Conservation (phyloP, 2,797 vertebrate genomes). For the Gouania willdenowi region DNA sequence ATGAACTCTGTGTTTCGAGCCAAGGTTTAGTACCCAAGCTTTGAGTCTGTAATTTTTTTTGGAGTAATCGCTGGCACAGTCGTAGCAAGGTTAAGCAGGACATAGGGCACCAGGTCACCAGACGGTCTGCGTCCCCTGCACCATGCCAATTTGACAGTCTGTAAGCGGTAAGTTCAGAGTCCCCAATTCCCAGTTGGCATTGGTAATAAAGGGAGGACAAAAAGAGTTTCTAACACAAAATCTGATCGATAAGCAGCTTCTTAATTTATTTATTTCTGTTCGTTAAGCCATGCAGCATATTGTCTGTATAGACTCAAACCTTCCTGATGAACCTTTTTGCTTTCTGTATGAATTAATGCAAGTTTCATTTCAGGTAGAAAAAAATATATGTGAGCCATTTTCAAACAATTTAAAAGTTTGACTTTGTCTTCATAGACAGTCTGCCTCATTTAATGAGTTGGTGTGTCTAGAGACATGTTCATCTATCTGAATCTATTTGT, state of each 20-base stretch:
- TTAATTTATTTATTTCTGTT: conserved; percentile 17
- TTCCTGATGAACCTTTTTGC: conserved; percentile 30
- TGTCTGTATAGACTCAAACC: conserved; percentile 10
- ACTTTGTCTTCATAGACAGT: conserved; percentile 12
- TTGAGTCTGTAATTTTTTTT: conserved; percentile 15
- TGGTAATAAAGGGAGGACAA: conserved; percentile 32
- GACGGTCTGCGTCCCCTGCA: conserved; percentile 41
- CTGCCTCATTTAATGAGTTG: conserved; percentile 8
- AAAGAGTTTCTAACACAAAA: conserved; percentile 36
- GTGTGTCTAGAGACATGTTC: conserved; percentile 17
- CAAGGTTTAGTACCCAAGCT: conserved; percentile 32
- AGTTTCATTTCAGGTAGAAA: conserved; percentile 22
- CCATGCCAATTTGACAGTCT: conserved; percentile 55
- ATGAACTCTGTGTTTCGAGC: conserved; percentile 52
- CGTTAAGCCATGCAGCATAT: conserved; percentile 7
- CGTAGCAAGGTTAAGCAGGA: conserved; percentile 58
- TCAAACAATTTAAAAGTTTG: conserved; percentile 8
- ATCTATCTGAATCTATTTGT: conserved; percentile 24
- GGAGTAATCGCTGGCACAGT: conserved; percentile 22
- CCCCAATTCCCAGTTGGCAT: conserved; percentile 29
- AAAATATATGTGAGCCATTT: conserved; percentile 9
- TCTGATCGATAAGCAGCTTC: conserved; percentile 36
- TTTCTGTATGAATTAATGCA: conserved; percentile 21
- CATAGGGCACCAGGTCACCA: conserved; percentile 35
- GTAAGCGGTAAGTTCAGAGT: conserved; percentile 58